Percentiles rank a stretch among this genome's conserved stretches.
Conservation (phyloP, 2,888 invertebrate species). For the Plutella xylostella region DNA sequence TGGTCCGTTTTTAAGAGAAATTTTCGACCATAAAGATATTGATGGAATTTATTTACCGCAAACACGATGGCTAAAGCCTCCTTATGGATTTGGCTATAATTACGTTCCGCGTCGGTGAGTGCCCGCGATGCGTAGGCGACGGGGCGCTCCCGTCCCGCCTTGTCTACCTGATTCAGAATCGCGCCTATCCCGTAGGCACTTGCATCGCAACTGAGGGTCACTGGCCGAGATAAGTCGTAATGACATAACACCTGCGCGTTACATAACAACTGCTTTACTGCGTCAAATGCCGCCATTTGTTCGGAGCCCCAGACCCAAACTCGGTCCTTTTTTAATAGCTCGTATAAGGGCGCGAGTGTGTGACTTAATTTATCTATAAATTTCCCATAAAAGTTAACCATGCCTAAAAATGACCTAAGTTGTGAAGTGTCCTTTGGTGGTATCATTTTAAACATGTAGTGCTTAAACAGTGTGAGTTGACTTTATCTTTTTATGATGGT, state of each 20-base stretch:
- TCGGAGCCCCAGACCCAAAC: background rate
- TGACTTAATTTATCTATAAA: background rate
- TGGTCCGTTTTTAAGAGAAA: background rate
- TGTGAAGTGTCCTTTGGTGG: background rate
- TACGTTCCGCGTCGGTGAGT: background rate
- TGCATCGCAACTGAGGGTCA: background rate
- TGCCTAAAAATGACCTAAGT: background rate
- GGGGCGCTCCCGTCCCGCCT: background rate
- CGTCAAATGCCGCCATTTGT: background rate
- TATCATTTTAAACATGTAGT: no score
- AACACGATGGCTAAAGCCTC: slow-evolving; percentile 14
- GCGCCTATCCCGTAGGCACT: background rate
- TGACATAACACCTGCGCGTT: background rate
- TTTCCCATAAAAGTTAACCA: background rate
- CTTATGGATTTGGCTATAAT: slow-evolving; percentile 7
- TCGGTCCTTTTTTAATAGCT: background rate
- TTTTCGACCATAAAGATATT: background rate
- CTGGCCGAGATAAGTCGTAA: background rate
- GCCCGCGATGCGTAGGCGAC: background rate
- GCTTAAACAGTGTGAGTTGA: no score
- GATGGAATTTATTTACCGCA: background rate
- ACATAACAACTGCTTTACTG: background rate
- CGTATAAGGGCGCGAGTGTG: background rate
- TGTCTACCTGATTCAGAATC: background rate
- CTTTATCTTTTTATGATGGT: background rate